Evolutionary conservation across 2,113 vertebrate species (phyloP).

Genomic region (Seriola aureovittata): DNA sequence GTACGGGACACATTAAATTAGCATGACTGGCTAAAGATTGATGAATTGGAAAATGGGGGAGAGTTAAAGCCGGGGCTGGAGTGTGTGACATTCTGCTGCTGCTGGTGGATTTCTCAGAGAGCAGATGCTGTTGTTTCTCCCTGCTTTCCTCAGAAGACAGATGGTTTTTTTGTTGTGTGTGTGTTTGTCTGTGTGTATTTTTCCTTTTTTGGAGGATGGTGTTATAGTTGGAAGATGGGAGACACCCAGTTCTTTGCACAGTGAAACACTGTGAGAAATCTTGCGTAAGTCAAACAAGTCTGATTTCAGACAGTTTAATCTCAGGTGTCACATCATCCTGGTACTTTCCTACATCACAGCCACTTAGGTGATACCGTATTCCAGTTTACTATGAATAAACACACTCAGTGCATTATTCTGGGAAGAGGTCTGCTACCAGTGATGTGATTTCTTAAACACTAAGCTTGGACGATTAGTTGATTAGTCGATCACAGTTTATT

Average conservation of each 20-base stretch:
- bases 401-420: neutral
- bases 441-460: too few species aligned
- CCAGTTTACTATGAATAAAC: neutral
- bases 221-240: slow-evolving; percentile 22
- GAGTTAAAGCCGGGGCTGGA: neutral
- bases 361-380: neutral
- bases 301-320: slow-evolving; percentile 10
- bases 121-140: slow-evolving; percentile 56
- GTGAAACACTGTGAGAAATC: neutral
- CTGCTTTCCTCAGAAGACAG: slow-evolving; percentile 25
- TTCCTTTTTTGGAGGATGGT: slow-evolving; percentile 23
- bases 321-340: neutral
- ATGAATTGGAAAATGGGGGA: slow-evolving; percentile 62
- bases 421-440: too few species aligned
- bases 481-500: too few species aligned
- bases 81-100: slow-evolving; percentile 27
- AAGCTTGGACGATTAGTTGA: too few species aligned
- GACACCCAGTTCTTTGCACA: slow-evolving; percentile 21
- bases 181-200: neutral
- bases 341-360: neutral
- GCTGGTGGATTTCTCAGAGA: slow-evolving; percentile 24
- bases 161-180: slow-evolving; percentile 42
- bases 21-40: slow-evolving; percentile 57
- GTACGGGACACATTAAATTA: slow-evolving; percentile 55
- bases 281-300: neutral